Percentiles rank a stretch among this genome's conserved stretches.
These are phyloP conservation scores for Passer montanus DNA, from an alignment of 2,113 vertebrate species.

Conservation along the genomic window DNA sequence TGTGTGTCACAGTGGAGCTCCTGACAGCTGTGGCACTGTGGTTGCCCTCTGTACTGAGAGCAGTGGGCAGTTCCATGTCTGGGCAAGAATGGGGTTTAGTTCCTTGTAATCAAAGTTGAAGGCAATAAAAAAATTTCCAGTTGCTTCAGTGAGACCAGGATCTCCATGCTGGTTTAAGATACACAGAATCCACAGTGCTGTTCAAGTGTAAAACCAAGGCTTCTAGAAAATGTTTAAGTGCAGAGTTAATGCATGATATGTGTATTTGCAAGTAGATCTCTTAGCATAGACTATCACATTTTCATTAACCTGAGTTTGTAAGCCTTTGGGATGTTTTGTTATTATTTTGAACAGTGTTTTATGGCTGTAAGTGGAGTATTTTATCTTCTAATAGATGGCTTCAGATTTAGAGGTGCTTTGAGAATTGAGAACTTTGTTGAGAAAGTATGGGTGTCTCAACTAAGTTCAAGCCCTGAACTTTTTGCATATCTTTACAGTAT, in stretches of 20 bases:
- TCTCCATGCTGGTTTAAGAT: background rate
- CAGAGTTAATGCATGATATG: fast-evolving
- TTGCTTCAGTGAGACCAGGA: background rate
- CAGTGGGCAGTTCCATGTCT: background rate
- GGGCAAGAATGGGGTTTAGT: background rate
- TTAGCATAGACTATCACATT: background rate
- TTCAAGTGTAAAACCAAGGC: background rate
- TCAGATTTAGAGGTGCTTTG: background rate
- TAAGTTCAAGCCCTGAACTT: background rate
- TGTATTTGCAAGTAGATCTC: background rate
- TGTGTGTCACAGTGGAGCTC: background rate
- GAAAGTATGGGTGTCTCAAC: background rate
- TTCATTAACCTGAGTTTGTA: background rate
- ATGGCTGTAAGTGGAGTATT: background rate
- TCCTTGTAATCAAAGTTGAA: background rate
- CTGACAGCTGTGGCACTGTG: background rate
- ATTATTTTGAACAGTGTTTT: background rate
- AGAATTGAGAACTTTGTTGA: background rate
- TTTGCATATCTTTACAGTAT: background rate
- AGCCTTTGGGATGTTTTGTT: background rate
- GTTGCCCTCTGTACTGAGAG: background rate
- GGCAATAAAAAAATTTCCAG: background rate
- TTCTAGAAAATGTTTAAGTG: background rate
- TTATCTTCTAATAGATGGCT: background rate
- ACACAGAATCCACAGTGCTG: background rate